phyloP scores from a whole-genome alignment of 2,797 vertebrate genomes.

The Sciurus vulgaris region DNA sequence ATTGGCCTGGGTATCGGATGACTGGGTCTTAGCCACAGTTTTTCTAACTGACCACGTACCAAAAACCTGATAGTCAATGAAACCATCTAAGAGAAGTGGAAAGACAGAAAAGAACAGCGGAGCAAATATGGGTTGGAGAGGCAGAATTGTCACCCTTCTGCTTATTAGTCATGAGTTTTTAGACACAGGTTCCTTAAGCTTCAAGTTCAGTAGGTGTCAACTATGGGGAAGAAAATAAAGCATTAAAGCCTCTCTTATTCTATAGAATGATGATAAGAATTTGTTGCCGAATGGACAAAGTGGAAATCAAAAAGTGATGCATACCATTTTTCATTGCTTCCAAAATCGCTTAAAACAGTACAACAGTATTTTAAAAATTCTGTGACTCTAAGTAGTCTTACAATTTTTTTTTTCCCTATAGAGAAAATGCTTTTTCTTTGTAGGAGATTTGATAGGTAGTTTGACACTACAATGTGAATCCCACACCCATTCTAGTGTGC shows the following conservation, averaged over 20 bases:
- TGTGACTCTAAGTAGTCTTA: background rate
- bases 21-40: background rate
- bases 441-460: background rate
- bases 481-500: background rate
- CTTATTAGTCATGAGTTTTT: background rate
- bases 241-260: background rate
- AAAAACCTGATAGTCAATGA: background rate
- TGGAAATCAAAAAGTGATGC: background rate
- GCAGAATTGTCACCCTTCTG: background rate
- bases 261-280: background rate
- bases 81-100: background rate
- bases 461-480: background rate
- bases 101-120: background rate
- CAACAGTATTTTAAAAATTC: background rate
- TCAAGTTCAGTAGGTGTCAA: background rate
- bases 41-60: background rate
- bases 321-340: background rate
- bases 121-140: background rate
- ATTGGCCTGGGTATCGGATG: background rate
- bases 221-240: background rate
- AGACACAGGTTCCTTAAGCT: background rate
- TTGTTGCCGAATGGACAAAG: background rate
- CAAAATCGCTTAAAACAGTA: background rate
- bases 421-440: background rate
- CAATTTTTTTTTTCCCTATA: background rate